phyloP scores from a whole-genome alignment of 2,797 vertebrate genomes.

The Masticophis lateralis region DNA sequence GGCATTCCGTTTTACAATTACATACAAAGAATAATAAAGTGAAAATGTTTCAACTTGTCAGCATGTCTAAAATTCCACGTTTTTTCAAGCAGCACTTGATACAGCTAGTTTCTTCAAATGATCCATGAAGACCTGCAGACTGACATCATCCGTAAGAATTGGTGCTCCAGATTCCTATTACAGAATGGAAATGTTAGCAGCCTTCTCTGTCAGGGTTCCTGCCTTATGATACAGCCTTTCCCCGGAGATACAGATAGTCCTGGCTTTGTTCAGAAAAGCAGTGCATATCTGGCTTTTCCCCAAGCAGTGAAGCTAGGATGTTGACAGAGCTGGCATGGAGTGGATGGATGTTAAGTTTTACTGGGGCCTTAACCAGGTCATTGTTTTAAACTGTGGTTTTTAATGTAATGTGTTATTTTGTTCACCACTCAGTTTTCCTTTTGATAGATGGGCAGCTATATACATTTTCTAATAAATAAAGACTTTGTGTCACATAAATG shows the following conservation, averaged over 20 bases:
- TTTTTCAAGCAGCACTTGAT: slow-evolving; percentile 86
- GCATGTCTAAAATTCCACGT: slow-evolving; percentile 32
- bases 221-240: background rate
- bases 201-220: background rate
- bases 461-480: background rate
- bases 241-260: background rate
- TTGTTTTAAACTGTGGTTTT: background rate
- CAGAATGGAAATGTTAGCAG: slow-evolving; percentile 17
- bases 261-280: background rate
- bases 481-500: background rate
- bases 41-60: slow-evolving; percentile 54
- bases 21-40: slow-evolving; percentile 39
- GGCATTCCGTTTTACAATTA: slow-evolving; percentile 52
- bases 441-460: background rate
- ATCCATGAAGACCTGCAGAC: slow-evolving; percentile 98
- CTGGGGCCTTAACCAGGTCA: background rate
- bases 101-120: slow-evolving; percentile 98
- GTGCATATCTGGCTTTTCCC: background rate
- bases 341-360: background rate
- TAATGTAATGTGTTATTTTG: background rate
- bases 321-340: background rate
- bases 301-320: background rate
- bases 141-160: slow-evolving; percentile 97
- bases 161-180: slow-evolving; percentile 90
- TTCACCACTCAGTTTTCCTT: background rate